Conservation (phyloP, 1,140 invertebrate species). For the Sinella curviseta region DNA sequence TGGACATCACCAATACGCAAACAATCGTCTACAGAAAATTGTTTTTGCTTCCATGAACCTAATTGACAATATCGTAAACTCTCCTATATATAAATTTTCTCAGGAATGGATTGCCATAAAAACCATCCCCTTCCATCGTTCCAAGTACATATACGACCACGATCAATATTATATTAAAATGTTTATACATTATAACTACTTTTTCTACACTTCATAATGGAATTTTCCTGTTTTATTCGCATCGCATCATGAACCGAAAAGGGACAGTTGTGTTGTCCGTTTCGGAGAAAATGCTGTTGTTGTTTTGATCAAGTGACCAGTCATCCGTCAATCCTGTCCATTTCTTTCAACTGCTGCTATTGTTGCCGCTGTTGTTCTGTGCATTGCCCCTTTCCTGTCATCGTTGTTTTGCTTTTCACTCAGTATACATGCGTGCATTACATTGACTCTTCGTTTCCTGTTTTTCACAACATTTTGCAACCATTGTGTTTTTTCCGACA, state of each 20-base stretch:
- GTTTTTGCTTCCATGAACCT: no score
- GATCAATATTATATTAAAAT: no score
- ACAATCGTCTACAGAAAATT: no score
- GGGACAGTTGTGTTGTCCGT: background rate
- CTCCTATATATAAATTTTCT: no score
- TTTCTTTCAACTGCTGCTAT: background rate
- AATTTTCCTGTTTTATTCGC: conserved; percentile 7
- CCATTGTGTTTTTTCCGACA: background rate
- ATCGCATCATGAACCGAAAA: background rate
- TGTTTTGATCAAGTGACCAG: conserved; percentile 1
- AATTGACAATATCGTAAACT: no score
- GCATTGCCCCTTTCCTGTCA: background rate
- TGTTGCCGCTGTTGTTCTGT: background rate
- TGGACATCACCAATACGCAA: no score
- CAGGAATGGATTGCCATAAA: no score
- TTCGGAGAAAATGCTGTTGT: background rate
- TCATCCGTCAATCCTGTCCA: conserved; percentile 20
- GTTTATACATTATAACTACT: no score
- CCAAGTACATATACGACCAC: no score
- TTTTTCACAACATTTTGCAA: background rate
- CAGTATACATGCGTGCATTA: background rate
- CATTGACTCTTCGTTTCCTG: background rate
- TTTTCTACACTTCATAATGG: background rate
- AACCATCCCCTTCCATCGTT: no score
- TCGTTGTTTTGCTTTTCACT: background rate